phyloP scores from a whole-genome alignment of 2,888 invertebrate species.

The Epiblema foenella region DNA sequence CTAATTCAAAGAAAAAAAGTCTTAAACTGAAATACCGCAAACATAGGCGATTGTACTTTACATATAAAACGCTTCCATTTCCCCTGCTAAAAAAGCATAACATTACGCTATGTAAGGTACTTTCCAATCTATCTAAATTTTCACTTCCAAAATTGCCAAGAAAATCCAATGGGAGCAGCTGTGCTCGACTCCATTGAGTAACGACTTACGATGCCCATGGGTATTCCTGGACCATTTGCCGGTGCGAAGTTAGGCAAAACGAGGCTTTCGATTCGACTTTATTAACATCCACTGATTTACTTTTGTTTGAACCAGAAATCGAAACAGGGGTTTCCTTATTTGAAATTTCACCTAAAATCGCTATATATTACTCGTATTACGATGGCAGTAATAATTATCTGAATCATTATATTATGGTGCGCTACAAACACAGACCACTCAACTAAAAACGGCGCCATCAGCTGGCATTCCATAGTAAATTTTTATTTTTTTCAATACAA shows the following conservation, averaged over 20 bases:
- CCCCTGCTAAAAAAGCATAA: background rate
- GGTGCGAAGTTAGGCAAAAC: background rate
- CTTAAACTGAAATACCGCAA: too few species aligned
- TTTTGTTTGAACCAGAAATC: background rate
- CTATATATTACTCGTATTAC: too few species aligned
- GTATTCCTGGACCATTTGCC: conserved; percentile 7
- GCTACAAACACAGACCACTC: too few species aligned
- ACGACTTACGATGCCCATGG: conserved; percentile 23
- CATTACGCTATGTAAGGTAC: background rate
- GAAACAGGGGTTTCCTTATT: background rate
- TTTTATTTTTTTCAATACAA: too few species aligned
- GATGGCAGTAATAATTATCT: too few species aligned
- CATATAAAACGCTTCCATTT: background rate
- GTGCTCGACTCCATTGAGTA: conserved; percentile 14
- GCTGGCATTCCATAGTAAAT: too few species aligned
- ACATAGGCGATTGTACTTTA: background rate
- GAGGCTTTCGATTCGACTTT: conserved; percentile 4
- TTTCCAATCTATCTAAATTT: conserved; percentile 9
- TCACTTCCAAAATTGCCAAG: conserved; percentile 10
- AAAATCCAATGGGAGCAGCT: conserved; percentile 11
- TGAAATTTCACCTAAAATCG: background rate
- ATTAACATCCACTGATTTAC: conserved; percentile 1
- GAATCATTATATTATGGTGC: too few species aligned
- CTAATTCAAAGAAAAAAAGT: too few species aligned
- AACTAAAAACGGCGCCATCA: too few species aligned